These are phyloP conservation scores for Heterotis niloticus DNA, from an alignment of 2,113 vertebrate genomes.

Conservation along the genomic window DNA sequence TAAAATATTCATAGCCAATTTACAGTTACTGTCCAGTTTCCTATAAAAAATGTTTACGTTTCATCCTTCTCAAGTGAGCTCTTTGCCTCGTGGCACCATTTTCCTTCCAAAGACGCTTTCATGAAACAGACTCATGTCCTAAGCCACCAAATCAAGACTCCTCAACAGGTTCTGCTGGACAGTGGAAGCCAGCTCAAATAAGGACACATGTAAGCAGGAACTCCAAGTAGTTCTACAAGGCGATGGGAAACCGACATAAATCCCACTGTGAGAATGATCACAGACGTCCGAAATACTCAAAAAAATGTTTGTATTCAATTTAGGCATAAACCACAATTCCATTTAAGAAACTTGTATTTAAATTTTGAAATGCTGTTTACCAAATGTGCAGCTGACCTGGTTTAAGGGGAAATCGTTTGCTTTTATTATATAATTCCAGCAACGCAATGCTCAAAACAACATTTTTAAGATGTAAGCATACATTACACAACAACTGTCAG, in stretches of 20 bases:
- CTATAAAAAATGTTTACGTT: background rate
- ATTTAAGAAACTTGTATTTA: too few species aligned
- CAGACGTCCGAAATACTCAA: background rate
- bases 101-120: constrained; percentile 1
- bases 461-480: too few species aligned
- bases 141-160: background rate
- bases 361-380: too few species aligned
- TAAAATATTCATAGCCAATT: background rate
- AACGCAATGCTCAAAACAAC: too few species aligned
- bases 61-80: background rate
- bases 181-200: background rate
- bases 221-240: background rate
- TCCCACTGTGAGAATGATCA: background rate
- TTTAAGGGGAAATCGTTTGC: too few species aligned
- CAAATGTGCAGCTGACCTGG: too few species aligned
- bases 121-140: background rate
- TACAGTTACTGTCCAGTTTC: background rate
- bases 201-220: background rate
- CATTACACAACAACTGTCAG: too few species aligned
- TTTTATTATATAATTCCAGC: too few species aligned
- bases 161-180: background rate
- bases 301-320: background rate
- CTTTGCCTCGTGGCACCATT: too few species aligned
- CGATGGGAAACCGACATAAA: background rate
- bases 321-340: too few species aligned